Evolutionary conservation across 37 sponge, comb jelly and placozoan species (phyloP).

Genomic region (Corticium candelabrum): DNA sequence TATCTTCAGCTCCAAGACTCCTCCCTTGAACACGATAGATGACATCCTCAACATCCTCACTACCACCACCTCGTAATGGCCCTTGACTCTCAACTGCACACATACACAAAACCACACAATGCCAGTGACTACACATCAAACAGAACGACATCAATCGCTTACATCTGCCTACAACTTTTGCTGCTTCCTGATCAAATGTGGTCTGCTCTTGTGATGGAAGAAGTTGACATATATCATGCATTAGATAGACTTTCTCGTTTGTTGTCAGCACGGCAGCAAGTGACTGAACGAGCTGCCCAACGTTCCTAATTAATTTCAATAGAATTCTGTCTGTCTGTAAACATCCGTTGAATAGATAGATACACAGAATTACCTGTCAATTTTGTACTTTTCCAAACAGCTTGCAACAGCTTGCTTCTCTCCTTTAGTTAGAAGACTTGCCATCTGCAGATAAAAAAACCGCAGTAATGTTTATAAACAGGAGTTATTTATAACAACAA

Average conservation of each 20-base stretch:
- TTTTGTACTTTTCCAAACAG: background rate
- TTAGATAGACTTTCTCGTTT: conserved; percentile 31
- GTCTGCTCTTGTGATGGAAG: conserved; percentile 48
- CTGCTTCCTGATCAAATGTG: conserved; percentile 65
- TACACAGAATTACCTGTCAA: background rate
- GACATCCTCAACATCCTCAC: background rate
- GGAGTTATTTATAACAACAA: too few relatives aligned
- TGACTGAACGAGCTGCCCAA: conserved; percentile 25
- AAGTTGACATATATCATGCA: conserved; percentile 73
- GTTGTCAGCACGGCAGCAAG: conserved; percentile 34
- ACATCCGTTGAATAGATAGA: too few relatives aligned
- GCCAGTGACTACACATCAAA: too few relatives aligned
- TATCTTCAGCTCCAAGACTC: too few relatives aligned
- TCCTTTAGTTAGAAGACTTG: background rate
- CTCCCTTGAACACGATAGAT: conserved; percentile 2
- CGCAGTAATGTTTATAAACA: too few relatives aligned
- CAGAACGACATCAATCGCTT: background rate
- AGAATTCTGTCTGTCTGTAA: too few relatives aligned
- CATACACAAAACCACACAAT: too few relatives aligned
- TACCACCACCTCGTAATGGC: background rate
- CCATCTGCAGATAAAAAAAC: conserved; percentile 2
- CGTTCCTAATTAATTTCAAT: conserved; percentile 49
- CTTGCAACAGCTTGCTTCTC: background rate
- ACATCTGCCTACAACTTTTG: conserved; percentile 6
- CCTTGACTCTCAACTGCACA: background rate